phyloP scores from a whole-genome alignment of 1,140 invertebrate genomes.

The Babylonia areolata region DNA sequence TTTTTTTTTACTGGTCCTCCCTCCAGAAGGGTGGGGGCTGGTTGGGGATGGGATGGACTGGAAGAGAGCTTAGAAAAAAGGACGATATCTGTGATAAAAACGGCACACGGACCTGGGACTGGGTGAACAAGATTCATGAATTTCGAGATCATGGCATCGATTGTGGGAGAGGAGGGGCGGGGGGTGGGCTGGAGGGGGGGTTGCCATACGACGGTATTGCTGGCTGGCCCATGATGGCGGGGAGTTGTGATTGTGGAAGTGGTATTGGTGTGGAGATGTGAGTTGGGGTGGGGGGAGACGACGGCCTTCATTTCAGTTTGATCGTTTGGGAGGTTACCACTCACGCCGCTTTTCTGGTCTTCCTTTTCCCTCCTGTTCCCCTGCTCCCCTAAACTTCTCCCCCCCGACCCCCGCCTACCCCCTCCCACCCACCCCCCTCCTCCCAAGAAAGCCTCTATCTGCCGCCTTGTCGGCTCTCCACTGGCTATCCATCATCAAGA shows the following conservation, averaged over 20 bases:
- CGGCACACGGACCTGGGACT: background rate
- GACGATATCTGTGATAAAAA: background rate
- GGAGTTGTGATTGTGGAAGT: too few relatives aligned
- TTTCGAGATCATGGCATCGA: constrained; percentile 41
- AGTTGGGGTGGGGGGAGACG: background rate
- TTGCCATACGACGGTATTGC: too few relatives aligned
- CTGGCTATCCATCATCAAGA: constrained; percentile 5
- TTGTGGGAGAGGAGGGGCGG: background rate
- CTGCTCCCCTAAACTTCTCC: background rate
- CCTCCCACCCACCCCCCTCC: background rate
- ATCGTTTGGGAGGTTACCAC: background rate
- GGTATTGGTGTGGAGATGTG: background rate
- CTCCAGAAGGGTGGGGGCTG: background rate
- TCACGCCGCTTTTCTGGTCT: background rate
- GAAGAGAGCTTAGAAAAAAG: background rate
- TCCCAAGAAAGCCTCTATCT: background rate
- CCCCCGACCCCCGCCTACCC: background rate
- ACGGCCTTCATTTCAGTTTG: background rate
- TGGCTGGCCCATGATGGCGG: too few relatives aligned
- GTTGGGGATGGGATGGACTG: background rate
- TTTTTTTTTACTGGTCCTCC: background rate
- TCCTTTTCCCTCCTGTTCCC: too few relatives aligned
- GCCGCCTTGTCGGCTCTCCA: background rate
- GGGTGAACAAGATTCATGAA: constrained; percentile 37
- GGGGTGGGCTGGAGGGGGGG: background rate